Conservation (phyloP, 64 coral and sea anemone species). For the Montipora foliosa region DNA sequence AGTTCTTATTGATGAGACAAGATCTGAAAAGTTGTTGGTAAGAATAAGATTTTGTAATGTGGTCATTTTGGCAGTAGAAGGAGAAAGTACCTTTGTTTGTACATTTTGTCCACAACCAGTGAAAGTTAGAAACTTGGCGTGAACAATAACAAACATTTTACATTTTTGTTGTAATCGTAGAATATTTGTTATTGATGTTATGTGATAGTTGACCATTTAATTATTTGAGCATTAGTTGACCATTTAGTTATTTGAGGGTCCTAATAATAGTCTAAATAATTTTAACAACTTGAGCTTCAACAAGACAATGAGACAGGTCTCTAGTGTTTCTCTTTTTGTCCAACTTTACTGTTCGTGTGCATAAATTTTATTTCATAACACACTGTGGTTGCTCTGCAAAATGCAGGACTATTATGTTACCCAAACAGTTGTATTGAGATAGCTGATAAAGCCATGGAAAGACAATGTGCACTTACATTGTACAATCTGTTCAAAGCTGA, state of each 20-base stretch:
- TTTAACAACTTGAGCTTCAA: neutral
- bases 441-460: too few relatives aligned
- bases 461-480: too few relatives aligned
- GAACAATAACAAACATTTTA: neutral
- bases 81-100: neutral
- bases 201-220: neutral
- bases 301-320: neutral
- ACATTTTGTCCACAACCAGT: neutral
- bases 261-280: too few relatives aligned
- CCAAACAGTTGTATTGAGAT: too few relatives aligned
- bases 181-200: too few relatives aligned
- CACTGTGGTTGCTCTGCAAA: too few relatives aligned
- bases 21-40: conserved; percentile 72
- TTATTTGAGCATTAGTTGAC: neutral
- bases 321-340: too few relatives aligned
- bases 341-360: too few relatives aligned
- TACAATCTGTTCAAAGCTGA: too few relatives aligned
- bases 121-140: neutral
- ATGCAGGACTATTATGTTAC: too few relatives aligned
- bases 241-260: neutral
- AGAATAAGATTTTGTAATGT: neutral
- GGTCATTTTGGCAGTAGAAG: neutral
- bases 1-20: conserved; percentile 78
- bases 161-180: neutral
- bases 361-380: too few relatives aligned